Evolutionary conservation across 2,797 vertebrate genomes (phyloP), one percentile per base, ranked within the genome.

Genomic region (Neoniphon sammara): DNA sequence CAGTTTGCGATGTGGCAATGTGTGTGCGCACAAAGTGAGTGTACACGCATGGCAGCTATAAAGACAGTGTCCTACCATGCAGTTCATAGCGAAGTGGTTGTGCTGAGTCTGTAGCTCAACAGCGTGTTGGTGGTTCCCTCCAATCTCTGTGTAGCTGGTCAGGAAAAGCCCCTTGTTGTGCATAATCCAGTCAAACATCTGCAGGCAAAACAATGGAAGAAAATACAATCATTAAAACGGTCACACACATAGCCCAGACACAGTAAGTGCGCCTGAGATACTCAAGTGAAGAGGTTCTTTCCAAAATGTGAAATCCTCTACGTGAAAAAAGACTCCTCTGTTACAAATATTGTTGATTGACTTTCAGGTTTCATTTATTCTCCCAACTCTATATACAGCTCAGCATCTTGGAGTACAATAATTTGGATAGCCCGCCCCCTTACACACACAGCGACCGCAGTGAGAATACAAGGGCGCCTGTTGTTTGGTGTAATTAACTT

Each of bases 151-250:
- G 93, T 99, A 99, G 85, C 96, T 97, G 81, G 97, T 98, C 88
- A 99, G 94, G 90, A 99, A 99, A 74, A 99, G 96, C 70, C 97
- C 97, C 93, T 99, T 99, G 93, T 99, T 99, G 96, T 99, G 98
- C 93, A 98, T 97, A 93, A 99, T 99, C 98, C 98, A 99, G 93
- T 99, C 98, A 85, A 99, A 99, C 98, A 99, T 99, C 98, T 99
- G 88, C 80, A 46, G 25, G 57, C 3, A 4, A 25, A 65, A 39
- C 15, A 69, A 52, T 59, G 27, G 68, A n/a, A 78, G 21, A 82
- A 34, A 9, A n/a, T 49, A 27, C 50, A 55, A 14, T 54, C 50
- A 31, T 15, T 20, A 27, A 5, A 34, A 34, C 31, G 5, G 31
- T 46, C 53, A 55, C 53, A 55, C 53, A 55, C 23, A 55, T 14